Percentiles rank a stretch among this genome's conserved stretches.
These are phyloP conservation scores for Centroberyx gerrardi DNA, from an alignment of 2,797 vertebrate species.

Conservation along the genomic window DNA sequence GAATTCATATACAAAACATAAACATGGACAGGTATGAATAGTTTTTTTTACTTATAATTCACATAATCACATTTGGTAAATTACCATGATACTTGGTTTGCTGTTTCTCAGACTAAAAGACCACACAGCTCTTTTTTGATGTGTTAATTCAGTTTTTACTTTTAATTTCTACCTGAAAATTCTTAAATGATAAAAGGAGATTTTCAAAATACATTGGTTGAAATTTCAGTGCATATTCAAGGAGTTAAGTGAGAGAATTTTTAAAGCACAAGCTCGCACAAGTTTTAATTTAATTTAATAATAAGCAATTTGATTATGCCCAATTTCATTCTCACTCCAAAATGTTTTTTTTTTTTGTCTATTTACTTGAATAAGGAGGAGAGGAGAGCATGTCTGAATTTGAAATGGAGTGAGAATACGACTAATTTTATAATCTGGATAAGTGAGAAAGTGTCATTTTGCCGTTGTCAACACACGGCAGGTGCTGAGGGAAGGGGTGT, in stretches of 20 bases:
- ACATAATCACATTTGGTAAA: too few species aligned
- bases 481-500: slow-evolving; percentile 81
- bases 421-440: slow-evolving; percentile 79
- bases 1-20: background rate
- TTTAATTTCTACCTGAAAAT: background rate
- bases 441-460: slow-evolving; percentile 85
- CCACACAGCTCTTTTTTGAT: too few species aligned
- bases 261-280: background rate
- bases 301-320: slow-evolving; percentile 2
- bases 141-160: too few species aligned
- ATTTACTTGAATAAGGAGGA: background rate
- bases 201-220: slow-evolving; percentile 14
- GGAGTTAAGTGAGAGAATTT: background rate
- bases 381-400: slow-evolving; percentile 43
- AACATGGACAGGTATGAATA: too few species aligned
- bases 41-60: too few species aligned
- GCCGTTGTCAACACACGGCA: slow-evolving; percentile 83
- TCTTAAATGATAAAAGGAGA: slow-evolving; percentile 19
- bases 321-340: background rate
- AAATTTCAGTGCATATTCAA: slow-evolving; percentile 5
- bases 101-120: too few species aligned
- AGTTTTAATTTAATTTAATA: slow-evolving; percentile 11
- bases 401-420: slow-evolving; percentile 70
- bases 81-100: slow-evolving; percentile 14
- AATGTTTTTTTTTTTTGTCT: background rate